Conservation (phyloP, 2,113 vertebrate genomes). For the Sterna hirundo region DNA sequence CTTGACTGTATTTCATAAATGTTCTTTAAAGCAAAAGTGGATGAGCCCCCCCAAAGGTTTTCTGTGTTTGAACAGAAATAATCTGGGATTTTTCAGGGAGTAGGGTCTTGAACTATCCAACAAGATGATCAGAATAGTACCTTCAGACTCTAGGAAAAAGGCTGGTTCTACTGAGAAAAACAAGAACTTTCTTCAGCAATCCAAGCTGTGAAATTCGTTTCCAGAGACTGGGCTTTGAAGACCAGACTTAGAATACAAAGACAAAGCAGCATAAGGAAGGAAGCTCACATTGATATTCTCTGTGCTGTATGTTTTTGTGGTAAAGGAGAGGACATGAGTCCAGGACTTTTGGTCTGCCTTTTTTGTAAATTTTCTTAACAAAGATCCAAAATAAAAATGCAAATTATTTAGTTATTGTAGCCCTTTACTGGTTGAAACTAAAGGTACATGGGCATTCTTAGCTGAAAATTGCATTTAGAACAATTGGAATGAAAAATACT, state of each 20-base stretch:
- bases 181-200: neutral
- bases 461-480: neutral
- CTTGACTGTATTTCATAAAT: neutral
- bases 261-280: neutral
- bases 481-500: conserved; percentile 23
- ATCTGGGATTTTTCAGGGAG: neutral
- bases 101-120: neutral
- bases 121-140: neutral
- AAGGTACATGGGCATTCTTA: neutral
- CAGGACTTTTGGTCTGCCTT: neutral
- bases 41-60: neutral
- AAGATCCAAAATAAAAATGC: neutral
- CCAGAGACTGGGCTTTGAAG: neutral
- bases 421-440: neutral
- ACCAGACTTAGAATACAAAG: neutral
- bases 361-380: neutral
- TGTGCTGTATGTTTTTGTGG: neutral
- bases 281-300: neutral
- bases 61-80: neutral
- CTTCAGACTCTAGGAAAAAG: neutral
- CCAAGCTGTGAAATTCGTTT: neutral
- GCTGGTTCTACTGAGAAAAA: neutral
- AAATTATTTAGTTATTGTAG: neutral
- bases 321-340: neutral
- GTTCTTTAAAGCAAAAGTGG: neutral